A percentile compares a stretch with the other conserved stretches of the same genome.
phyloP scores from a whole-genome alignment of 2,797 vertebrate species.

The Hypotaenidia okinawae region DNA sequence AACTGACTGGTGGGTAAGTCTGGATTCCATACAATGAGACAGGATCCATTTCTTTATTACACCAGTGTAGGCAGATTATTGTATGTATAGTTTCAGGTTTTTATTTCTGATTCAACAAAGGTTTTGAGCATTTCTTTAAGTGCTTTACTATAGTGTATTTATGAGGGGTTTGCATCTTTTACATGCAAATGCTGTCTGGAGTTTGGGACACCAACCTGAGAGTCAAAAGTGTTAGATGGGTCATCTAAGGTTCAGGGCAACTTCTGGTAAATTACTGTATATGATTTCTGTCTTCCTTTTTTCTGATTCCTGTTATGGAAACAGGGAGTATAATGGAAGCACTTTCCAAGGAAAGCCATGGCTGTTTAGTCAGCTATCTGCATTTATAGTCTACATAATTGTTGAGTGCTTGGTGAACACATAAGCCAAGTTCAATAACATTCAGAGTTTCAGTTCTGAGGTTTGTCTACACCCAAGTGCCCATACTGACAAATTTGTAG shows the following conservation, averaged over 20 bases:
- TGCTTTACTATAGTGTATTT: neutral
- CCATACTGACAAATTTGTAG: neutral
- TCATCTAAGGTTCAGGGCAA: neutral
- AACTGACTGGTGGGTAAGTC: neutral
- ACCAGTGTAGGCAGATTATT: neutral
- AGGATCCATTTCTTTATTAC: neutral
- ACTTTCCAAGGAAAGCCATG: neutral
- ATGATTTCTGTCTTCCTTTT: neutral
- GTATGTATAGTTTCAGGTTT: neutral
- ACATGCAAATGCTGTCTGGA: neutral
- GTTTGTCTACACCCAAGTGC: neutral
- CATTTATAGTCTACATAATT: neutral
- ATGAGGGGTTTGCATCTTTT: neutral
- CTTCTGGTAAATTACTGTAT: neutral
- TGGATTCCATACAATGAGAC: neutral
- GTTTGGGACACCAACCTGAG: rapidly evolving
- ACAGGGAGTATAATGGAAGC: neutral
- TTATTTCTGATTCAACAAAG: neutral
- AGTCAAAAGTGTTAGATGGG: neutral
- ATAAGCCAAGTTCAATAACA: neutral
- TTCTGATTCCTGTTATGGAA: neutral
- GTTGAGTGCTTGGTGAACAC: neutral
- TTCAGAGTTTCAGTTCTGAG: neutral
- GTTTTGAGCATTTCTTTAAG: neutral
- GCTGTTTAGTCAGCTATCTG: neutral